Percentiles rank a stretch among this genome's conserved stretches.
Evolutionary conservation across 2,888 invertebrate genomes (phyloP).

Genomic region (Pristionchus mayeri): DNA sequence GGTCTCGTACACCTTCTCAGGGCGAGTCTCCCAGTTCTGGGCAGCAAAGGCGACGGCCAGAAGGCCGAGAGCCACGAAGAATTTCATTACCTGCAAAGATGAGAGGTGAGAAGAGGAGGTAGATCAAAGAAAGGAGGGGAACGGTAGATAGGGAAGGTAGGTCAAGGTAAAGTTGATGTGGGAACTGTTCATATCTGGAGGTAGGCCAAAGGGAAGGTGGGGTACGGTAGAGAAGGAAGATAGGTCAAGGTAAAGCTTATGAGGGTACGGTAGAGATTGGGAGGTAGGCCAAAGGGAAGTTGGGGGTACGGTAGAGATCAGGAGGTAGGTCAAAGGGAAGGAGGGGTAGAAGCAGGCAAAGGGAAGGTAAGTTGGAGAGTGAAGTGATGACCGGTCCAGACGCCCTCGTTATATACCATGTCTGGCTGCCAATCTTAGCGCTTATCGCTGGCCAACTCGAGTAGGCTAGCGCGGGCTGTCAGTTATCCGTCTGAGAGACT

Average conservation of each 20-base stretch:
- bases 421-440: neutral
- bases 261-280: no score
- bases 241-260: no score
- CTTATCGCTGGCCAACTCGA: conserved; percentile 29
- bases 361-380: neutral
- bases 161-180: no score
- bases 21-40: conserved; percentile 41
- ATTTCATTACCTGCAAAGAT: conserved; percentile 46
- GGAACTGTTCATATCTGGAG: no score
- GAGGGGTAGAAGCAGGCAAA: no score
- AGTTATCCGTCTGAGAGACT: conserved; percentile 3
- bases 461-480: conserved; percentile 36
- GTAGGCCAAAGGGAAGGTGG: no score
- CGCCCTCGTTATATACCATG: neutral
- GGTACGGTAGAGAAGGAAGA: no score
- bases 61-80: conserved; percentile 44
- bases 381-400: neutral
- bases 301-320: no score
- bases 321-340: no score
- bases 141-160: no score
- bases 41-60: conserved; percentile 49
- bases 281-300: no score
- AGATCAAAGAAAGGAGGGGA: neutral
- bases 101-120: neutral
- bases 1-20: neutral